Percentiles rank a stretch among this genome's conserved stretches.
Evolutionary conservation across 2,113 vertebrate genomes (phyloP).

Genomic region (Pelodiscus sinensis): DNA sequence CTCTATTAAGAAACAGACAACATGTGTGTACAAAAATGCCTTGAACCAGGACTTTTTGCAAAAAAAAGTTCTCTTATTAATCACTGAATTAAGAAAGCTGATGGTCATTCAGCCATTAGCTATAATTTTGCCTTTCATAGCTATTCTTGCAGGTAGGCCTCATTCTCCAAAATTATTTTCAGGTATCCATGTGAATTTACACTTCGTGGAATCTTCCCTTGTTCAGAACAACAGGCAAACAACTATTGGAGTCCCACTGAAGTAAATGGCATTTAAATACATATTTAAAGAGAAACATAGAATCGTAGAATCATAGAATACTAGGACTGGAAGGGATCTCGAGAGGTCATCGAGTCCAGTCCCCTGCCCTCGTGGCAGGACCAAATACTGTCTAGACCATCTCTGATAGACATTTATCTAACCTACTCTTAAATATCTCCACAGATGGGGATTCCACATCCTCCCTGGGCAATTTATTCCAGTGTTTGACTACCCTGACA

Average conservation of each 20-base stretch:
- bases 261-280: background rate
- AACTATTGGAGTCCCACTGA: background rate
- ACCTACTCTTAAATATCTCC: no score
- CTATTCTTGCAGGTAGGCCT: constrained; percentile 36
- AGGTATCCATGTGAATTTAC: constrained; percentile 1
- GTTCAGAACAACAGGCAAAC: background rate
- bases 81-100: constrained; percentile 31
- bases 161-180: background rate
- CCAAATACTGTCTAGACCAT: no score
- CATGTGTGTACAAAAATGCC: constrained; percentile 55
- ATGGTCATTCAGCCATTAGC: background rate
- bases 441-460: no score
- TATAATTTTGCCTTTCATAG: background rate
- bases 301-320: no score
- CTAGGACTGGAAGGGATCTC: no score
- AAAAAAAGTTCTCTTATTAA: constrained; percentile 22
- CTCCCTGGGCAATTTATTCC: no score
- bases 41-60: constrained; percentile 39
- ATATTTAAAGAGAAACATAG: background rate
- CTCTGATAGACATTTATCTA: no score
- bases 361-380: no score
- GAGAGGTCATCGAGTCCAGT: no score
- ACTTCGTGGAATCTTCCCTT: background rate
- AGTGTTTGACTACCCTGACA: no score
- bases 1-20: constrained; percentile 49